Percentiles rank a stretch among this genome's conserved stretches.
phyloP scores from a whole-genome alignment of 2,113 vertebrate species.

The Aramus guarauna region DNA sequence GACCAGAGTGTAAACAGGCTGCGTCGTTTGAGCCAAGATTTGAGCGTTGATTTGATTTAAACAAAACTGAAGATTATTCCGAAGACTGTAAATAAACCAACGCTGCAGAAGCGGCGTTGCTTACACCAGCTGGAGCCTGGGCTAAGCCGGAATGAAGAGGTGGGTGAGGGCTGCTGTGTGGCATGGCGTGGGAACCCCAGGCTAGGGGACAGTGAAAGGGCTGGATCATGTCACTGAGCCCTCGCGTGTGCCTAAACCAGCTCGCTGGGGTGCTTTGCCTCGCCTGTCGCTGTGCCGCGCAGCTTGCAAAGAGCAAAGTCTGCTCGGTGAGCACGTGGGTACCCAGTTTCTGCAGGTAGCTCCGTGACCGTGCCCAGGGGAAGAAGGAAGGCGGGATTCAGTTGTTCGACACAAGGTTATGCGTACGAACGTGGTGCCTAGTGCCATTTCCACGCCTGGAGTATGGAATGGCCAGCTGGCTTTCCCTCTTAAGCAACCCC shows the following conservation, averaged over 20 bases:
- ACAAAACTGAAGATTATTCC: neutral
- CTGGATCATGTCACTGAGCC: neutral
- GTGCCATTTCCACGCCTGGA: neutral
- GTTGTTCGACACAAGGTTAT: neutral
- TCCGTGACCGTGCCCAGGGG: neutral
- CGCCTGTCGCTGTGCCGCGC: accelerated
- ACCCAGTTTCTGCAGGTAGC: neutral
- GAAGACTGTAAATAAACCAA: neutral
- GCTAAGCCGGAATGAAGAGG: neutral
- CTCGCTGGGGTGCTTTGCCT: neutral
- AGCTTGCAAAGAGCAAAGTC: neutral
- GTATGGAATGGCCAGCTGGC: neutral
- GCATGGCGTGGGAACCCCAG: accelerated
- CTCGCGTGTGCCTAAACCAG: neutral
- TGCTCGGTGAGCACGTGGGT: neutral
- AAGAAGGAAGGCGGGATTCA: neutral
- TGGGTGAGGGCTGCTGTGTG: neutral
- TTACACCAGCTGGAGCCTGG: neutral
- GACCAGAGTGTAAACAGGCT: neutral
- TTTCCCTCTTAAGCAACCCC: neutral
- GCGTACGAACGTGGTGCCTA: neutral
- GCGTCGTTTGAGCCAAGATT: neutral
- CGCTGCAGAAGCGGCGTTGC: neutral
- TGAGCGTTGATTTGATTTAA: neutral
- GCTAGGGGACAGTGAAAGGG: neutral